These are phyloP conservation scores for Ischnura elegans DNA, from an alignment of 2,888 invertebrate species.

Conservation along the genomic window DNA sequence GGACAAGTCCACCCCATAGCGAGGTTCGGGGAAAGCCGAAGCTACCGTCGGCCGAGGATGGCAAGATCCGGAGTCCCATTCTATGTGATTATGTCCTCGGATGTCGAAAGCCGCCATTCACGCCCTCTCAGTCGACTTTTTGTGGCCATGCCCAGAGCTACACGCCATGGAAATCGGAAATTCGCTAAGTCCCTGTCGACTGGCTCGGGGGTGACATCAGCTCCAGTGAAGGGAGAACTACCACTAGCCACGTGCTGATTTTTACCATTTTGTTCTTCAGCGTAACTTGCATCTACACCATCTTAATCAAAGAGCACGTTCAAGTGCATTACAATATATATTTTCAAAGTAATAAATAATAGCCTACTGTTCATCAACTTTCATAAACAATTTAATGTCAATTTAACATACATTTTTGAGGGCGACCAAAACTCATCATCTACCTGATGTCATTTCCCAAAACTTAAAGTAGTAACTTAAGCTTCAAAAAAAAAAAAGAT, in stretches of 20 bases:
- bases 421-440: too few relatives aligned
- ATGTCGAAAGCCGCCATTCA: neutral
- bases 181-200: neutral
- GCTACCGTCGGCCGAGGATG: neutral
- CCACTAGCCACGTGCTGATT: neutral
- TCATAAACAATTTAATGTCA: too few relatives aligned
- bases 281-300: neutral
- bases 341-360: too few relatives aligned
- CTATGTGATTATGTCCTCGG: neutral
- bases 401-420: too few relatives aligned
- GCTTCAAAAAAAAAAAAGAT: too few relatives aligned
- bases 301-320: neutral
- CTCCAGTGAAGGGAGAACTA: neutral
- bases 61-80: neutral
- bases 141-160: neutral
- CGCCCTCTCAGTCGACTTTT: neutral
- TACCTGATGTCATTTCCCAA: too few relatives aligned
- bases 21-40: neutral
- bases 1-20: neutral
- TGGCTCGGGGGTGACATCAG: neutral
- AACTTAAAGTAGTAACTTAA: too few relatives aligned
- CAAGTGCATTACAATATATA: neutral
- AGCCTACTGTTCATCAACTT: too few relatives aligned
- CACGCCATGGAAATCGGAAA: constrained; percentile 4
- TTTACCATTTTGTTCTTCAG: neutral